These are phyloP conservation scores for Podotricha telesiphe DNA, from an alignment of 2,888 invertebrate species.

Conservation along the genomic window DNA sequence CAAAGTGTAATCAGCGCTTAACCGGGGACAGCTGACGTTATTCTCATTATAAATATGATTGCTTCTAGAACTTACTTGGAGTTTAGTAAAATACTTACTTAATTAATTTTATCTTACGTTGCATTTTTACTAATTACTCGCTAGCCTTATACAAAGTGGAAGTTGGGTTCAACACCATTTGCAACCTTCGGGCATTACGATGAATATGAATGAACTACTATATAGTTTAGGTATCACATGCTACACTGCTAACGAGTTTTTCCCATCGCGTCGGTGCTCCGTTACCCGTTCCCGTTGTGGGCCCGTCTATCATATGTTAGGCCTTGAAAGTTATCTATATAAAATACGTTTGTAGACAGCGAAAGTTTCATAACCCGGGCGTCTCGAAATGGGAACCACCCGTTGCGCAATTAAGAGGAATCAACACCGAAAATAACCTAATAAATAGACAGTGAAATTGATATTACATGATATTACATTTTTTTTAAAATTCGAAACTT, in stretches of 20 bases:
- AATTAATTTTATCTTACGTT: constrained; percentile 77
- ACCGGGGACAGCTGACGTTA: constrained; percentile 74
- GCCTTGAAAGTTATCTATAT: constrained; percentile 28
- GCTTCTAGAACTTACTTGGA: constrained; percentile 76
- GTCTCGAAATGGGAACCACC: constrained; percentile 68
- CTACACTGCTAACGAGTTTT: constrained; percentile 72
- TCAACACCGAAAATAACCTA: constrained; percentile 82
- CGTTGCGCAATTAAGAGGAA: constrained; percentile 70
- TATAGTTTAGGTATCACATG: constrained; percentile 77
- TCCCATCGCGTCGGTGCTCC: constrained; percentile 61
- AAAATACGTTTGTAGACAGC: constrained; percentile 20
- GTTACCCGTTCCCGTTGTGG: constrained; percentile 17
- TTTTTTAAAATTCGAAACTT: constrained; percentile 77
- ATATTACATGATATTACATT: constrained; percentile 77
- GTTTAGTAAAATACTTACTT: constrained; percentile 82
- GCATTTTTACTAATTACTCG: constrained; percentile 76
- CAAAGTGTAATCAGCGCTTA: constrained; percentile 79
- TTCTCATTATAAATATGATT: constrained; percentile 79
- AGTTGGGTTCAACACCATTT: constrained; percentile 59
- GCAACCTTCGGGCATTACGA: constrained; percentile 52
- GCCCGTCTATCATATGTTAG: constrained; percentile 32
- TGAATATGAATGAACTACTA: constrained; percentile 66
- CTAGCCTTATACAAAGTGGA: constrained; percentile 73
- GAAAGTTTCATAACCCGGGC: constrained; percentile 14
- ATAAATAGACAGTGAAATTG: constrained; percentile 83